Percentiles rank a stretch among this genome's conserved stretches.
Evolutionary conservation across 2,888 invertebrate species (phyloP).

Genomic region (Apodemia zela): DNA sequence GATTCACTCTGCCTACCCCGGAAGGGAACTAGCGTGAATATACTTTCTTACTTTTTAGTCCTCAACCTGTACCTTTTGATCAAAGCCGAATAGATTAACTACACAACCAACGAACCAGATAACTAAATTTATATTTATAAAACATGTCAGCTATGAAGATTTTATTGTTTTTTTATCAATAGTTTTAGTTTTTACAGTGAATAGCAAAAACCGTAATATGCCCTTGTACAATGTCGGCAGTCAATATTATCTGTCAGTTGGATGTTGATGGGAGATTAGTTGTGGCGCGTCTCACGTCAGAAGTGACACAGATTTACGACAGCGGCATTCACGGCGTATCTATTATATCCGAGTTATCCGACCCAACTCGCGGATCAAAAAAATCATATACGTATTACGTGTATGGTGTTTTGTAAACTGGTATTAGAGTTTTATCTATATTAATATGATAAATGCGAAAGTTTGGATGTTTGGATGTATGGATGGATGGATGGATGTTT

Average conservation of each 20-base stretch:
- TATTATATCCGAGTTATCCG: background rate
- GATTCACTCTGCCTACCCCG: too few species aligned
- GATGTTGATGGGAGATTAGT: constrained; percentile 43
- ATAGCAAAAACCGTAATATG: constrained; percentile 16
- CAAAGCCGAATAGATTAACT: too few species aligned
- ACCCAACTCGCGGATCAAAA: constrained; percentile 1
- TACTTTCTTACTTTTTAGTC: too few species aligned
- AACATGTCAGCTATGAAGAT: too few species aligned
- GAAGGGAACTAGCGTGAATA: too few species aligned
- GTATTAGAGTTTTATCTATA: background rate
- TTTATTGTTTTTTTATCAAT: background rate
- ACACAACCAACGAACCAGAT: too few species aligned
- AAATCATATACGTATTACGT: background rate
- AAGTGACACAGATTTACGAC: constrained; percentile 39
- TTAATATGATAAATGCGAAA: too few species aligned
- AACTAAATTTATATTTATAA: too few species aligned
- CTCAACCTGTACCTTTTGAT: too few species aligned
- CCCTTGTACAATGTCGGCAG: constrained; percentile 28
- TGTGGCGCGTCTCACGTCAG: constrained; percentile 36
- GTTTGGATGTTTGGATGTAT: too few species aligned
- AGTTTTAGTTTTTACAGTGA: background rate
- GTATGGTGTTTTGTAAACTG: background rate
- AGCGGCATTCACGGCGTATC: constrained; percentile 28
- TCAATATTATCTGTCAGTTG: constrained; percentile 38
- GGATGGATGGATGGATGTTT: too few species aligned